phyloP scores from a whole-genome alignment of 2,797 vertebrate species.

The Anguilla marmorata region DNA sequence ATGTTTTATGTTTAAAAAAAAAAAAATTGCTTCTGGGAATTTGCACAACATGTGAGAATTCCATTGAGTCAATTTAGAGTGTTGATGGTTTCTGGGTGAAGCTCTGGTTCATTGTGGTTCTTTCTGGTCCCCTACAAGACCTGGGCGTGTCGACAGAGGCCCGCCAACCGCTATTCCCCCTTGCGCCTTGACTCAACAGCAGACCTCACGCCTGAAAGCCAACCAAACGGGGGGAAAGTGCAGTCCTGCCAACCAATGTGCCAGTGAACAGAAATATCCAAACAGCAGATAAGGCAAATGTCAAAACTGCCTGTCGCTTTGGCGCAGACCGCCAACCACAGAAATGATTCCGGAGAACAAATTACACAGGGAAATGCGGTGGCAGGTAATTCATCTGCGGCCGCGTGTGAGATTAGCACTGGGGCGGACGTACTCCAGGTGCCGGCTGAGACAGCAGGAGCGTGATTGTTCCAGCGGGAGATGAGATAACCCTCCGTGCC shows the following conservation, averaged over 20 bases:
- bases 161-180: conserved; percentile 10
- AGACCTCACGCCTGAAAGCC: conserved; percentile 36
- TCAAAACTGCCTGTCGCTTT: conserved; percentile 15
- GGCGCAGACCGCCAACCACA: conserved; percentile 51
- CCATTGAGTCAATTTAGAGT: not conserved
- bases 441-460: not conserved
- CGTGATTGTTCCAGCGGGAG: not conserved
- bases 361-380: conserved; percentile 65
- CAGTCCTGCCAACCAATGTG: not conserved
- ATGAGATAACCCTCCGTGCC: not conserved
- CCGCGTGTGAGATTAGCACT: conserved; percentile 50
- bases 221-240: conserved; percentile 38
- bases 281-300: conserved; percentile 11
- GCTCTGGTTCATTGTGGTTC: not conserved
- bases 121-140: not conserved
- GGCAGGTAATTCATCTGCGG: conserved; percentile 72
- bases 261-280: not conserved
- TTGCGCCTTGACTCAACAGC: conserved; percentile 31
- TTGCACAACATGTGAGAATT: not conserved
- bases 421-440: not conserved
- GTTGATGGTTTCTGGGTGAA: not conserved
- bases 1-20: not conserved
- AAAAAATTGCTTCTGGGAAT: conserved; percentile 6
- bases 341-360: conserved; percentile 70
- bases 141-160: not conserved